Evolutionary conservation across 2,113 vertebrate species (phyloP).

Genomic region (Anarhynchus alexandrinus): DNA sequence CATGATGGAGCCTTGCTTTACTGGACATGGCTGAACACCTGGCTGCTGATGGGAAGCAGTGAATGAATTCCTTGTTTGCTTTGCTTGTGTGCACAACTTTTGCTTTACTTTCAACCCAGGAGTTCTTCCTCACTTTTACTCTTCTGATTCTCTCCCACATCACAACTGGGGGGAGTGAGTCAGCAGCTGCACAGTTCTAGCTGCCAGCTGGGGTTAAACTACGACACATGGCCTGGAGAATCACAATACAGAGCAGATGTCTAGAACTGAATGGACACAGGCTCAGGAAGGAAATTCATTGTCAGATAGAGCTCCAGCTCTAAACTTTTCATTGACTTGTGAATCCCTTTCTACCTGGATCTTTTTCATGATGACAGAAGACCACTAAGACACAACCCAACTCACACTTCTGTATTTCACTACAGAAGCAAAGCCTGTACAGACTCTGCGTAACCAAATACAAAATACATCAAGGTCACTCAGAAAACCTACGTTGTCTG

Average conservation of each 20-base stretch:
- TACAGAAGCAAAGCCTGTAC: not conserved
- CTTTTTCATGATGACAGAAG: not conserved
- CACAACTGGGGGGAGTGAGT: not conserved
- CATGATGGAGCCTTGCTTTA: not conserved
- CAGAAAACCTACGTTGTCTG: not conserved
- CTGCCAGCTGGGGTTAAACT: not conserved
- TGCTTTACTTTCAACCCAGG: not conserved
- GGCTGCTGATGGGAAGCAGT: not conserved
- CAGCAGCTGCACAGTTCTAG: not conserved
- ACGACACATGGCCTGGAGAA: not conserved
- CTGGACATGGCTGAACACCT: not conserved
- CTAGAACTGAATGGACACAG: not conserved
- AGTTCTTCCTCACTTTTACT: not conserved
- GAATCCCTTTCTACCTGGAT: not conserved
- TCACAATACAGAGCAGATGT: not conserved
- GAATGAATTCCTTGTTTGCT: not conserved
- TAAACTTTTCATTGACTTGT: not conserved
- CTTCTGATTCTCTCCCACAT: not conserved
- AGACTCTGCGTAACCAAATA: not conserved
- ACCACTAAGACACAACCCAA: not conserved
- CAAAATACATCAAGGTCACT: not conserved
- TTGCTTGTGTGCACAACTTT: not conserved
- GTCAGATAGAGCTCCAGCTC: not conserved
- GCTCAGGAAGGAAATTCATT: not conserved
- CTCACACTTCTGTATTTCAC: not conserved